phyloP scores from a whole-genome alignment of 2,113 vertebrate species.

The Serinus canaria region DNA sequence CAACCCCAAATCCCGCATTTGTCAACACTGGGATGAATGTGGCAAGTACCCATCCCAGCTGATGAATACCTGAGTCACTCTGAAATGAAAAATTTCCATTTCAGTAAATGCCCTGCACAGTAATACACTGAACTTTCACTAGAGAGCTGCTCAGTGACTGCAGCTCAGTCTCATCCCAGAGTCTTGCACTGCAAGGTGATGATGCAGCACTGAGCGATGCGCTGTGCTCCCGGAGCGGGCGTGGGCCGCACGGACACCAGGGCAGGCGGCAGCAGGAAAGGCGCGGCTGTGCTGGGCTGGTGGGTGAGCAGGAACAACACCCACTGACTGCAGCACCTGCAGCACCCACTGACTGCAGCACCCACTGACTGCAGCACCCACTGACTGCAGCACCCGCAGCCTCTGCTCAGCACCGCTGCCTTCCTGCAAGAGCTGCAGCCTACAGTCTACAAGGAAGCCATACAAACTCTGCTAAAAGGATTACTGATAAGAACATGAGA shows the following conservation, averaged over 20 bases:
- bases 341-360: background rate
- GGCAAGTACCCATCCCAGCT: background rate
- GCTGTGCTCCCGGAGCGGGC: background rate
- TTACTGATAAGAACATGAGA: background rate
- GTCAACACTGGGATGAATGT: background rate
- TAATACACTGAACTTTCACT: background rate
- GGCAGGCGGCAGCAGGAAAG: background rate
- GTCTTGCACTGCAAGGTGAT: background rate
- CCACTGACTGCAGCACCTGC: background rate
- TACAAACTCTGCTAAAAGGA: background rate
- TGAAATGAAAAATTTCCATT: slow-evolving; percentile 16
- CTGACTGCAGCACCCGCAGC: background rate
- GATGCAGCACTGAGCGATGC: background rate
- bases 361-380: background rate
- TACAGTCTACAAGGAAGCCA: background rate
- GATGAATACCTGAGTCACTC: background rate
- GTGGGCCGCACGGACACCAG: background rate
- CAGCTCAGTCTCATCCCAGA: background rate
- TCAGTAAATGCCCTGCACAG: background rate
- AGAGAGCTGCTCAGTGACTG: background rate
- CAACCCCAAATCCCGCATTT: background rate
- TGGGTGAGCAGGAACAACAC: background rate
- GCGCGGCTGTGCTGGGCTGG: background rate
- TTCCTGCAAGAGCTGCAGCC: background rate
- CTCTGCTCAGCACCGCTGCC: background rate